These are phyloP conservation scores for Eulacestoma nigropectus DNA, from an alignment of 2,113 vertebrate species.

Conservation along the genomic window DNA sequence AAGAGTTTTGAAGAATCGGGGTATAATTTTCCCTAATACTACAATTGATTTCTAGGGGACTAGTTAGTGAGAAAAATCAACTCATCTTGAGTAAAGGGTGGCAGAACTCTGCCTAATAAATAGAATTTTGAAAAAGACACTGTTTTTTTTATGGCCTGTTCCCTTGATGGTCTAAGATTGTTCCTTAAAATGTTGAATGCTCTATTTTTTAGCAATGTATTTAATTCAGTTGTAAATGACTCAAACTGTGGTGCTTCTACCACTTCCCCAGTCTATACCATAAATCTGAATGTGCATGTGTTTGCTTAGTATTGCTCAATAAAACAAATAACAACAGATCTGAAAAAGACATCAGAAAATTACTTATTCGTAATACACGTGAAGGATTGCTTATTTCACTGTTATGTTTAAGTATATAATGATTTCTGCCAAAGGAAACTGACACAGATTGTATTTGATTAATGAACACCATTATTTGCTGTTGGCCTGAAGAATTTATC, in stretches of 20 bases:
- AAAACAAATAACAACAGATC: slow-evolving; percentile 48
- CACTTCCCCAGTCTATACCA: not conserved
- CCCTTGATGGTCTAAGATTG: not conserved
- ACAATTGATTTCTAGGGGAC: not conserved
- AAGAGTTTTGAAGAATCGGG: slow-evolving; percentile 5
- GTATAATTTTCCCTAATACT: slow-evolving; percentile 8
- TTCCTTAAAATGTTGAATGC: not conserved
- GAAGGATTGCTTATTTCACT: slow-evolving; percentile 47
- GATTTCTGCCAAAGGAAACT: slow-evolving; percentile 25
- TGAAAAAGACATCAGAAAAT: slow-evolving; percentile 48
- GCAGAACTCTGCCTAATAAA: slow-evolving; percentile 9
- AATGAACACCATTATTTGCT: slow-evolving; percentile 58
- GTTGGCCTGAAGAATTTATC: slow-evolving; percentile 44
- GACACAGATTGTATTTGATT: slow-evolving; percentile 55
- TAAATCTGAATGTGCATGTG: slow-evolving; percentile 41
- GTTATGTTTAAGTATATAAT: slow-evolving; percentile 46
- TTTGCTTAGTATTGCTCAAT: slow-evolving; percentile 6
- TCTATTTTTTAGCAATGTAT: not conserved
- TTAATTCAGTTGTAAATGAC: slow-evolving; percentile 32
- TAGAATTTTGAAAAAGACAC: not conserved
- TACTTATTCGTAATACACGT: slow-evolving; percentile 24
- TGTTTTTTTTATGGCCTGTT: not conserved
- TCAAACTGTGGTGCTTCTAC: slow-evolving; percentile 4
- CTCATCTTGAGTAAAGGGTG: not conserved
- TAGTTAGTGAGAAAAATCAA: slow-evolving; percentile 7